A percentile compares a stretch with the other conserved stretches of the same genome.
These are phyloP conservation scores for Drosophila demipolita DNA, from an alignment of 2,888 invertebrate genomes.

Conservation along the genomic window DNA sequence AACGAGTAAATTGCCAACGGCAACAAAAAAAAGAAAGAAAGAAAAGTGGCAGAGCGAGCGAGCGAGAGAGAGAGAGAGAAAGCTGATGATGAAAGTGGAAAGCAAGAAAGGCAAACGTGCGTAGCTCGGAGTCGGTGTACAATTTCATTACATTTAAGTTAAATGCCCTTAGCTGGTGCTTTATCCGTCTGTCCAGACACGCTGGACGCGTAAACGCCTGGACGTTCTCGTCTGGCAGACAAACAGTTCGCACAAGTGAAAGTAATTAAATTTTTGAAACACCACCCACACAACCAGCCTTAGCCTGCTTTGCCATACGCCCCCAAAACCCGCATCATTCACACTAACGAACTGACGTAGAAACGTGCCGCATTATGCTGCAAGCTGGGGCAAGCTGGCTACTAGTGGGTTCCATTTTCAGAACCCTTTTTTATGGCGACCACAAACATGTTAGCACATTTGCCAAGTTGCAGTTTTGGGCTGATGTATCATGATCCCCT, in stretches of 20 bases:
- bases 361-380: constrained; percentile 48
- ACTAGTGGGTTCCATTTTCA: constrained; percentile 39
- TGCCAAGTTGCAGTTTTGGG: constrained; percentile 58
- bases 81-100: constrained; percentile 9
- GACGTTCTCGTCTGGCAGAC: constrained; percentile 50
- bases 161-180: constrained; percentile 68
- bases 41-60: background rate
- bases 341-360: constrained; percentile 68
- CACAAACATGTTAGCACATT: constrained; percentile 76
- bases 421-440: constrained; percentile 65
- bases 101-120: constrained; percentile 51
- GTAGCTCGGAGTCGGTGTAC: constrained; percentile 50
- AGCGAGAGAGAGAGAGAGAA: background rate
- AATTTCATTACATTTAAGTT: constrained; percentile 76
- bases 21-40: constrained; percentile 14
- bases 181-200: constrained; percentile 21
- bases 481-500: constrained; percentile 19
- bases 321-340: constrained; percentile 50
- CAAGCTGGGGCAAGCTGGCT: constrained; percentile 8
- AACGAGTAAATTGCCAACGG: constrained; percentile 14
- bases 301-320: background rate
- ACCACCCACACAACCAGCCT: constrained; percentile 9
- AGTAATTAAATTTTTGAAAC: constrained; percentile 78
- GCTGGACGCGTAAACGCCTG: background rate
- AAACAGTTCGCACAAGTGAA: constrained; percentile 75